phyloP scores from a whole-genome alignment of 2,888 invertebrate genomes.

The Hydrotaea diabolus region DNA sequence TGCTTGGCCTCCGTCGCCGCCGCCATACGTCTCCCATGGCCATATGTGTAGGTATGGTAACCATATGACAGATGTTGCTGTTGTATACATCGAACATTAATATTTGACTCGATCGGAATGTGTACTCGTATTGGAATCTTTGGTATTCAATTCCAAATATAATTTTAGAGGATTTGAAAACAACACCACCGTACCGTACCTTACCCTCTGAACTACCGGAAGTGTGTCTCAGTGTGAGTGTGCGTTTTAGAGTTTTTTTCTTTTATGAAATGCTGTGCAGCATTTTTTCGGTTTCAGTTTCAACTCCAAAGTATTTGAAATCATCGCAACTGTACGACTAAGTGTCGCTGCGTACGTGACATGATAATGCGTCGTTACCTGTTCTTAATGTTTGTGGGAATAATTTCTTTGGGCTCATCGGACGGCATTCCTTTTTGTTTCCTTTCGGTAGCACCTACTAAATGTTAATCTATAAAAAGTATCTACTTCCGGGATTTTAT shows the following conservation, averaged over 20 bases:
- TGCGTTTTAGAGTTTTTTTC: background rate
- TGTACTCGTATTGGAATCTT: conserved; percentile 15
- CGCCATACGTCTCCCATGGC: background rate
- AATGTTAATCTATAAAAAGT: background rate
- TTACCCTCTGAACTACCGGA: conserved; percentile 4
- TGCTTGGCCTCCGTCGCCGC: background rate
- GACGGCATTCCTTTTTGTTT: background rate
- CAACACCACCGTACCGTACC: background rate
- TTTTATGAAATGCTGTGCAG: background rate
- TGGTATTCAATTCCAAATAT: background rate
- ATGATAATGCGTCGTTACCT: background rate
- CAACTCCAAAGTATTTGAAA: background rate
- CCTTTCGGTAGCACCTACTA: background rate
- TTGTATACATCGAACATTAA: background rate
- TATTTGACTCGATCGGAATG: conserved; percentile 8
- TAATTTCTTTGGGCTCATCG: background rate
- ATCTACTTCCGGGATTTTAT: background rate
- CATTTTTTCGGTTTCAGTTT: background rate
- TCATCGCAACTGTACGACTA: background rate
- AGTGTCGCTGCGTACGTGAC: background rate
- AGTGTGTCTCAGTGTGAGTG: background rate
- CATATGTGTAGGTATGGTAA: background rate
- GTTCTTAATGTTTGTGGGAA: conserved; percentile 4
- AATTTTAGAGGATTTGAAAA: background rate
- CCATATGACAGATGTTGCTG: conserved; percentile 23